Base-by-base conservation (phyloP, 2,888 invertebrate genomes). In the Flexamia atlantica region DNA sequence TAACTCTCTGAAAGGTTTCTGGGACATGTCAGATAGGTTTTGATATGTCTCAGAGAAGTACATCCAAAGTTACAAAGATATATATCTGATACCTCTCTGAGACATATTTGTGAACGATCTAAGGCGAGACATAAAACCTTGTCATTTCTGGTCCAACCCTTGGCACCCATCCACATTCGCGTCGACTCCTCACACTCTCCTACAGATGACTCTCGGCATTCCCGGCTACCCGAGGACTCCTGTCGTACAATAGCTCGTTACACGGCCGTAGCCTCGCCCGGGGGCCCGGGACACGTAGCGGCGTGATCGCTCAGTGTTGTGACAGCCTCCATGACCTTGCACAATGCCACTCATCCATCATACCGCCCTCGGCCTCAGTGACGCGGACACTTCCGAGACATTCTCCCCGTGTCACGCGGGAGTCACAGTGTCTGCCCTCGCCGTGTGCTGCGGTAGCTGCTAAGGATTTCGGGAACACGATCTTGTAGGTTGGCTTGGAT, bases 321-420 rank as follows among this genome's bases (percentile, higher is more conserved):
- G 76, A 76, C 76, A 76, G 76, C 50, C 72, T 25, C 76, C 76
- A 46, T 76, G 76, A 76, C 76, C 76, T 76, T 76, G 76, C 76
- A 76, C 76, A 76, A 76, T 28, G 28, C 50, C 5, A 25, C 42
- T 76, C 76, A 76, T 76, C 76, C 76, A 76, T 76, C 76, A 46
- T 46, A 12, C n/a, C 72, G 23, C 70, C 32, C 70, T 28, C 60
- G 17, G 46, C n/a, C n/a, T n/a, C n/a, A n/a, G 46, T 7, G 57
- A 57, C 25, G 5, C 25, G 3, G 64, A 28, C 64, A 64, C 64
- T 64, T 64, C 64, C 64, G 28, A 25, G 64, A 0, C 64, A 28
- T 64, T 64, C 64, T 28, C 64, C 64, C 10, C 17, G 64, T 28
- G 57, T 57, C 57, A 57, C 57, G 25, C 25, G 46, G 46, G 14